Evolutionary conservation across 2,797 vertebrate genomes (phyloP), one percentile per base, ranked within the genome.

Genomic region (Aulostomus chinensis): DNA sequence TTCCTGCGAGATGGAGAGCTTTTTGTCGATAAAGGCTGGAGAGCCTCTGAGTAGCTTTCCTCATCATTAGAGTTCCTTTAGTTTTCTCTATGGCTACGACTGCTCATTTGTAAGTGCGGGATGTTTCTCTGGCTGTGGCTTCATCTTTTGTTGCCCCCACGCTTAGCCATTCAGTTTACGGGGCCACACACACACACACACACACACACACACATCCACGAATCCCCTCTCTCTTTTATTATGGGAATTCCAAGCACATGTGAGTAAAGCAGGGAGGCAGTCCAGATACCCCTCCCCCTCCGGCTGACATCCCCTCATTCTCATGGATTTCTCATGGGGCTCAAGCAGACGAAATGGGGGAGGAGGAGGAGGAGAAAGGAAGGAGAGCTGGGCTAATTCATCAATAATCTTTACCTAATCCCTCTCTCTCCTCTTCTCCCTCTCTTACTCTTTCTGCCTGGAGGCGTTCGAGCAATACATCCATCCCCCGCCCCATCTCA

Each of bases 321-420:
- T 78, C 55, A 76, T 70, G 65, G 78, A 77, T 85, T 81, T 89
- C 82, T 81, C 73, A 78, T 67, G 77, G 83, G 82, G 76, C 56
- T 66, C 29, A 65, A 69, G 81, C 65, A 68, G 72, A 68, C 32
- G 59, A 68, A 49, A 18, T 1, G 37, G 25, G 20, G 39, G 29
- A 30, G 49, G 22, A 39, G 58, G 58, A 56, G 73, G 60, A 56
- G 77, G 65, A 62, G 63, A 65, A 57, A 69, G 75, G 71, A 66
- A 77, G 71, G 76, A 72, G 77, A 79, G 84, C 82, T 73, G 47
- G 84, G 78, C 83, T 89, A 90, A 88, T 92, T 92, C 88, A 81
- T 91, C 89, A 89, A 80, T 90, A 88, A 90, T 90, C 86, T 90
- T 88, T 79, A 86, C 83, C 82, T 91, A 90, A 91, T 90, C 90